Conservation (phyloP, 2,113 vertebrate genomes). For the Campylomormyrus tamandua region DNA sequence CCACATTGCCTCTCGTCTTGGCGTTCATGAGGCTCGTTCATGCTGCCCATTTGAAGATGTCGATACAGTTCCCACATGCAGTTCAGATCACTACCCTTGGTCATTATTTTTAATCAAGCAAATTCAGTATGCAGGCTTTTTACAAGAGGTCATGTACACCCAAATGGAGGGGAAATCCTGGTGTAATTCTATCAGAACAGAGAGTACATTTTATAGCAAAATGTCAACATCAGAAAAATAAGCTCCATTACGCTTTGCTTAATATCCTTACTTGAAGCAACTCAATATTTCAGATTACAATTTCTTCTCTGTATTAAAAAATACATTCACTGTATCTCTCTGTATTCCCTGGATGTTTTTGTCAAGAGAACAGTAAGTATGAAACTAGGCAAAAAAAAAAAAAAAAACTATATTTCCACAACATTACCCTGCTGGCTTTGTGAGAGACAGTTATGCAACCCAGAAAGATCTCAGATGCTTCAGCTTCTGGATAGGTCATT, state of each 20-base stretch:
- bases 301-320: neutral
- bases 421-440: neutral
- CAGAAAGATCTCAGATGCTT: neutral
- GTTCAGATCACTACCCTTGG: neutral
- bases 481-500: neutral
- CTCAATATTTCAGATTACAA: neutral
- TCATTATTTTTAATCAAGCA: neutral
- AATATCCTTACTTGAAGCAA: neutral
- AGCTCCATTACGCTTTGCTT: neutral
- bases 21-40: neutral
- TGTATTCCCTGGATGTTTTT: neutral
- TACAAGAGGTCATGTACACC: neutral
- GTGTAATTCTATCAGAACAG: neutral
- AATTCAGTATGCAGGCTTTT: neutral
- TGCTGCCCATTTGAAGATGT: neutral
- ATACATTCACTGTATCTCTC: neutral
- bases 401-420: neutral
- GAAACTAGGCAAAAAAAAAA: neutral
- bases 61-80: neutral
- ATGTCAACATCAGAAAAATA: neutral
- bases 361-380: neutral
- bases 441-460: neutral
- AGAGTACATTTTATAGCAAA: neutral
- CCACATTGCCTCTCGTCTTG: neutral
- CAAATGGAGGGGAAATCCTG: neutral